Conservation (phyloP, 1,140 invertebrate species). For the Psilanteris sp. region DNA sequence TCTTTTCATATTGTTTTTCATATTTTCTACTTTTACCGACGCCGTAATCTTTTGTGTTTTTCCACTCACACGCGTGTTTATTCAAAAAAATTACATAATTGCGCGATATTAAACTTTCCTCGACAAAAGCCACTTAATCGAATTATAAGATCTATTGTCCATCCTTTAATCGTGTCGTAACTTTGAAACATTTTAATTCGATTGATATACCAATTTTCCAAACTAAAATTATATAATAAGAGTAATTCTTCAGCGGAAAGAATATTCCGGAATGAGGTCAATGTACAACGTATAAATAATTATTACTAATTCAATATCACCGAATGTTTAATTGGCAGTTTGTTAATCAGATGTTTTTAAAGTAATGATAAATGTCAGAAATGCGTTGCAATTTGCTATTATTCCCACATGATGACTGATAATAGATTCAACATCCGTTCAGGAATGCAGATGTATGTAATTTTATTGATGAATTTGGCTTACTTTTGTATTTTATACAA, state of each 20-base stretch:
- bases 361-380: conserved; percentile 24
- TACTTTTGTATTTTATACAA: too few species aligned
- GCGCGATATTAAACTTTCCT: too few species aligned
- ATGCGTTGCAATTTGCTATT: conserved; percentile 24
- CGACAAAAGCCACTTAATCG: too few species aligned
- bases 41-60: background rate
- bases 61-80: too few species aligned
- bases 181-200: too few species aligned
- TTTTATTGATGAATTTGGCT: too few species aligned
- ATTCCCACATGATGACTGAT: conserved; percentile 25
- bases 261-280: too few species aligned
- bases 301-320: conserved; percentile 15
- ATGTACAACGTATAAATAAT: conserved; percentile 35
- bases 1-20: conserved; percentile 10
- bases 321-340: conserved; percentile 3
- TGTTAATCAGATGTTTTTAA: conserved; percentile 21
- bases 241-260: too few species aligned
- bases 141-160: too few species aligned
- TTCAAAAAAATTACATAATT: conserved; percentile 7
- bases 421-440: conserved; percentile 42
- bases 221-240: too few species aligned
- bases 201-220: too few species aligned
- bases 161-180: too few species aligned
- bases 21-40: background rate
- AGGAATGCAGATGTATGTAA: conserved; percentile 1